phyloP scores from a whole-genome alignment of 2,888 invertebrate genomes.

The Lepidonotus clava region DNA sequence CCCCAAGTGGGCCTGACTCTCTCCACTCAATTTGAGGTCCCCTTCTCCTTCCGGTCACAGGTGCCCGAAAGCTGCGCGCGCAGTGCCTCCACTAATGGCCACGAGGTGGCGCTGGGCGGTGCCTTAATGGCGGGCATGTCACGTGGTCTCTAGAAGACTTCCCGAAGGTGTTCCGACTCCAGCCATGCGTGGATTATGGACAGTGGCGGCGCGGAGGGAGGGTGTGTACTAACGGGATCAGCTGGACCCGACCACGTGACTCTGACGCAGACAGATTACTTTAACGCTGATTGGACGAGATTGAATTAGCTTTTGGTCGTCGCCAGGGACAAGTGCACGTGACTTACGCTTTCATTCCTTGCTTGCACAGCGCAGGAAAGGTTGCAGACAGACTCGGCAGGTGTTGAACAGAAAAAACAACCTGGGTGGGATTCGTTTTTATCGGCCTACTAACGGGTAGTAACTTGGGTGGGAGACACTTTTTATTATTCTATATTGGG shows the following conservation, averaged over 20 bases:
- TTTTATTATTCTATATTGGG: too few relatives aligned
- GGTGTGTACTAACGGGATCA: constrained; percentile 22
- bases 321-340: background rate
- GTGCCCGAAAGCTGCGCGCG: constrained; percentile 25
- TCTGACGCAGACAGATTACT: background rate
- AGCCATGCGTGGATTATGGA: constrained; percentile 9
- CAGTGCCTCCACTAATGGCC: constrained; percentile 16
- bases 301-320: constrained; percentile 32
- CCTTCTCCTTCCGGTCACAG: constrained; percentile 21
- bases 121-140: constrained; percentile 42
- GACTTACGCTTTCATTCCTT: constrained; percentile 7
- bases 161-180: background rate
- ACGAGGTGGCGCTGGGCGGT: background rate
- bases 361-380: background rate
- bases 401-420: too few relatives aligned
- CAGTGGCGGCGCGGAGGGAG: background rate
- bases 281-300: constrained; percentile 42
- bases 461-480: too few relatives aligned
- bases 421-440: too few relatives aligned
- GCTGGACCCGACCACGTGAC: background rate
- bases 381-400: too few relatives aligned
- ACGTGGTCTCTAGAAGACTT: background rate
- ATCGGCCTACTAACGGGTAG: too few relatives aligned
- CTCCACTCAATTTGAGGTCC: constrained; percentile 18
- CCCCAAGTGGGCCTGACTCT: background rate